Evolutionary conservation across 1,140 invertebrate genomes (phyloP), one percentile per base, ranked within the genome.

Genomic region (Orius insidiosus): DNA sequence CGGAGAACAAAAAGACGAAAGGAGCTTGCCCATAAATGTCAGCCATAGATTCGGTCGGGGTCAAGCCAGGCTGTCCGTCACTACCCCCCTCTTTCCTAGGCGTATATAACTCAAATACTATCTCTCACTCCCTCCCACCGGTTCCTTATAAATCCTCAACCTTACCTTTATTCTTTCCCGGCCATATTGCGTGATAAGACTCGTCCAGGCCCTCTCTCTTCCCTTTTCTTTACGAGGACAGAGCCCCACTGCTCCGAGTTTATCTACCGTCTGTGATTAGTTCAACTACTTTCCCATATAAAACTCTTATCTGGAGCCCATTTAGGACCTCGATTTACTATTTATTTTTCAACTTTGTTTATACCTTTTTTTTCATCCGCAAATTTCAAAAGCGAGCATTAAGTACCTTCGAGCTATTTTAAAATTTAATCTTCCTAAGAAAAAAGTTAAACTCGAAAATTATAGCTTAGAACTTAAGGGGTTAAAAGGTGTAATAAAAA

Each of bases 121-220:
- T 46, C 45, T 46, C 16, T 16, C 18, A 37, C 33, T n/a, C 24
- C 41, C 41, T 40, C 16, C 18, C 18, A 13, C 18, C 16, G 13
- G 19, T 43, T 30, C 41, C 41, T 43, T 43, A 43, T 43, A 43
- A 43, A 43, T 43, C 41, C 41, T 43, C 31, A 30, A 30, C 31
- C 41, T 43, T 43, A 46, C 45, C 45, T 46, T 46, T 46, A 46
- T 46, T 46, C 45, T 37, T 46, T 24, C 35, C 5, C 15, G 13
- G 45, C 45, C 45, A 46, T 46, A 46, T 46, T 46, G 45, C 45
- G 34, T 46, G 45, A 46, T 46, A 46, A 46, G 34, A 18, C 45
- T 35, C 24, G 45, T 46, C 36, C 36, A 46, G 34, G 15, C 10
- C 16, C 31, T 46, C 34, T 46, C 33, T 34, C 45, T 31, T 18